phyloP scores from a whole-genome alignment of 2,888 invertebrate species.

The Notodromas monacha region DNA sequence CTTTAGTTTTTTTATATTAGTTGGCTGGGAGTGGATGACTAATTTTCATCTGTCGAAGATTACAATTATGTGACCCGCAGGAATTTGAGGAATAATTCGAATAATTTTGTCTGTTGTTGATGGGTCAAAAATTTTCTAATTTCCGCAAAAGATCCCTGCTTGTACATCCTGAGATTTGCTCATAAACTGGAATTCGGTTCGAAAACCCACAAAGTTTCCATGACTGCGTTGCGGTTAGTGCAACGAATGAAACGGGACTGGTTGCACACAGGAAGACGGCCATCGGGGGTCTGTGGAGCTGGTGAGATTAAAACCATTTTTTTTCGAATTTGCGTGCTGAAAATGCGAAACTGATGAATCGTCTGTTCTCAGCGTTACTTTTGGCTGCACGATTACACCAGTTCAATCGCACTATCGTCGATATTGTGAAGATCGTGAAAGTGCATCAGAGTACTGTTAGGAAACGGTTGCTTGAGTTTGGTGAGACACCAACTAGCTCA shows the following conservation, averaged over 20 bases:
- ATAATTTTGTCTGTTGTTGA: too few species aligned
- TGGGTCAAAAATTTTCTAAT: too few species aligned
- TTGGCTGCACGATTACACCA: slow-evolving; percentile 77
- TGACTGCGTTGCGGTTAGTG: slow-evolving; percentile 69
- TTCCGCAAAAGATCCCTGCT: slow-evolving; percentile 88
- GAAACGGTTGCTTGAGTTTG: slow-evolving; percentile 68
- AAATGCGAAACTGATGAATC: too few species aligned
- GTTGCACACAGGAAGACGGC: slow-evolving; percentile 74
- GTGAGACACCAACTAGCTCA: slow-evolving; percentile 76
- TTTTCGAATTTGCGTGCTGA: slow-evolving; percentile 9
- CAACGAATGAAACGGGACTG: slow-evolving; percentile 94
- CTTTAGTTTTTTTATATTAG: slow-evolving; percentile 5
- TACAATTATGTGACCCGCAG: too few species aligned
- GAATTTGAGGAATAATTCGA: too few species aligned
- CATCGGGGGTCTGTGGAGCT: slow-evolving; percentile 90
- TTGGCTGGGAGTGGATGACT: too few species aligned
- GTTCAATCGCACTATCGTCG: slow-evolving; percentile 47
- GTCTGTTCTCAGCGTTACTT: slow-evolving; percentile 36
- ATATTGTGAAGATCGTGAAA: slow-evolving; percentile 74
- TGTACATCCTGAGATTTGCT: slow-evolving; percentile 79
- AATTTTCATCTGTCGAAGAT: too few species aligned
- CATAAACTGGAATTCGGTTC: slow-evolving; percentile 63
- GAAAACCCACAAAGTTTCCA: slow-evolving; percentile 73
- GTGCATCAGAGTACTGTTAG: slow-evolving; percentile 73
- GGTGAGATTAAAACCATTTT: slow-evolving; percentile 24